Percentiles rank a stretch among this genome's conserved stretches.
These are phyloP conservation scores for Poeciliopsis turrubarensis DNA, from an alignment of 2,113 vertebrate species.

Conservation along the genomic window DNA sequence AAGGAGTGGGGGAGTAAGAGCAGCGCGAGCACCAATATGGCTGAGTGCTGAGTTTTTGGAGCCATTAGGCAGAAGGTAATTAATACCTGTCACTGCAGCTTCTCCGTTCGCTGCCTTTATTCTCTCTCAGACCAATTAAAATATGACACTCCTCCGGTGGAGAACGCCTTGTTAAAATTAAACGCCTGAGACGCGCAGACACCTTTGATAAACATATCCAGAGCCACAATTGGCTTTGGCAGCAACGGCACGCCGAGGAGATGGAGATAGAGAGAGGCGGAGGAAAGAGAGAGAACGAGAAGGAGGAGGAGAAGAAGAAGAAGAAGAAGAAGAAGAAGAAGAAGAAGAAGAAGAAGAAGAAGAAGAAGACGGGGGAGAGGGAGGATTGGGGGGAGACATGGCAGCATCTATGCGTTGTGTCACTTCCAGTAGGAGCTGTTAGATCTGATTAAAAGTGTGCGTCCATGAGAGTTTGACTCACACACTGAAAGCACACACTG, in stretches of 20 bases:
- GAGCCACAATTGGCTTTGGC: conserved; percentile 81
- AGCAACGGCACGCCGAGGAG: conserved; percentile 41
- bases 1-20: conserved; percentile 60
- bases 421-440: conserved; percentile 55
- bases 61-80: conserved; percentile 75
- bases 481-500: conserved; percentile 10
- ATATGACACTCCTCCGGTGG: conserved; percentile 70
- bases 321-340: no score
- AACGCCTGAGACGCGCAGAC: conserved; percentile 64
- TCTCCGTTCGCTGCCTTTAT: conserved; percentile 67
- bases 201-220: conserved; percentile 74
- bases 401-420: conserved; percentile 46
- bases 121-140: conserved; percentile 78
- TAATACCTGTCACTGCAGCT: conserved; percentile 73
- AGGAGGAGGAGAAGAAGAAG: no score
- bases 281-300: background rate
- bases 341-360: no score
- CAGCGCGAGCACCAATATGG: conserved; percentile 68
- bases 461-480: conserved; percentile 32
- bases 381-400: conserved; percentile 10
- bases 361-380: no score
- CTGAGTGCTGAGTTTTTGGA: conserved; percentile 66
- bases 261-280: conserved; percentile 1
- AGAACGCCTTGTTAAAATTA: conserved; percentile 76
- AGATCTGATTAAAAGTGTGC: conserved; percentile 64